Conservation (phyloP, 1,140 invertebrate genomes). For the Nilaparvata lugens region DNA sequence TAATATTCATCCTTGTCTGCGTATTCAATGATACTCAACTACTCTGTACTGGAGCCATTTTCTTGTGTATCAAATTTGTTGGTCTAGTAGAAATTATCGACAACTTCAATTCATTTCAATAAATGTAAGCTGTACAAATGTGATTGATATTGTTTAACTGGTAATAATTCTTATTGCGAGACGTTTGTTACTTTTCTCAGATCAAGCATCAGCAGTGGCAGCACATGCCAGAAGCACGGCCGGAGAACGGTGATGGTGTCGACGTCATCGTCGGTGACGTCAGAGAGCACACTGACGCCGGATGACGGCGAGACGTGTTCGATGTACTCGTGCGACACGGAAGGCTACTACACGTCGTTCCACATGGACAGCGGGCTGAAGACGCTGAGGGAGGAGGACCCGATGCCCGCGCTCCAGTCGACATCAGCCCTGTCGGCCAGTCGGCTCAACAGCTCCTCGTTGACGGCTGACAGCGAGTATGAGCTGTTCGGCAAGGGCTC, state of each 20-base stretch:
- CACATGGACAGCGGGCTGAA: constrained; percentile 91
- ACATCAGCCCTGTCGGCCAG: constrained; percentile 44
- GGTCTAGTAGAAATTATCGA: no score
- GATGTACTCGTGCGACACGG: constrained; percentile 90
- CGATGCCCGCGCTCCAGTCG: constrained; percentile 50
- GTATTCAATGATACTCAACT: no score
- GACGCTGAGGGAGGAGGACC: constrained; percentile 71
- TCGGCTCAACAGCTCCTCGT: constrained; percentile 29
- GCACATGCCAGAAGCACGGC: constrained; percentile 30
- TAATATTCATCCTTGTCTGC: no score
- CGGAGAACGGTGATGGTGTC: constrained; percentile 19
- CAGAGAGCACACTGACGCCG: constrained; percentile 75
- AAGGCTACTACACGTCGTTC: constrained; percentile 95
- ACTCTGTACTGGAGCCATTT: no score
- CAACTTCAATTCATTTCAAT: no score
- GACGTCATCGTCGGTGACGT: constrained; percentile 67
- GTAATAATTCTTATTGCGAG: no score
- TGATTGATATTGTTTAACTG: no score
- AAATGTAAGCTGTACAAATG: no score
- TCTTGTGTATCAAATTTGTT: no score
- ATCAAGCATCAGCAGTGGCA: constrained; percentile 54
- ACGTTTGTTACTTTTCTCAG: constrained; percentile 30
- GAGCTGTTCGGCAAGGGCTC: constrained; percentile 75
- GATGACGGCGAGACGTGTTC: constrained; percentile 87
- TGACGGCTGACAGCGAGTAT: constrained; percentile 69